Base-by-base conservation (phyloP, 2,797 vertebrate species). In the Tiaroga cobitis region DNA sequence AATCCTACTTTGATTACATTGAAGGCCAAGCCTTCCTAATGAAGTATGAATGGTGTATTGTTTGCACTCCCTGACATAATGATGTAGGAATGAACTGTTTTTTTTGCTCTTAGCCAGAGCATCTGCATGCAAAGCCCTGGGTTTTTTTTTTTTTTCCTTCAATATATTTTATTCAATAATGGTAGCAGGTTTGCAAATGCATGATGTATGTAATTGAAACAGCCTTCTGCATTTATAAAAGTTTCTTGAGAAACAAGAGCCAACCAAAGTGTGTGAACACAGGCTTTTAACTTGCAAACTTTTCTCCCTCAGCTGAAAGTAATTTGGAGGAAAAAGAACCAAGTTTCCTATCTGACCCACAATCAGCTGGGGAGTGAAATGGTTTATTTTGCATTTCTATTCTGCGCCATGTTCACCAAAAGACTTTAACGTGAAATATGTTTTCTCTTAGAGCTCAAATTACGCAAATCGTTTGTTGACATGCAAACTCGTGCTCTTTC, bases 231-330 rank as follows among this genome's bases (percentile, higher is more conserved):
- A 54, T 85, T 63, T 73, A 73, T 73, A 61, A 74, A 80, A 37
- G 70, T 75, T 72, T 81, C 18, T 78, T 70, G 80, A 67, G 59
- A 72, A 69, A 34, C 73, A 10, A 26, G 70, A 79, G 77, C 81
- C 67, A 51, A 59, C 68, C 37, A 5, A 61, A 70, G 81, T 86
- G 75, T 88, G 81, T 67, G 18, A 80, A 87, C 75, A 21, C 46
- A 70, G 46, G 32, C 63, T 87, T 87, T 70, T 77, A 67, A 80
- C 87, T 87, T 88, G 88, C 80, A 79, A 86, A 70, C 63, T 9
- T 77, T 68, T 84, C 59, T 80, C 46, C 72, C 29, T 46, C 90
- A 89, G 87, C 88, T 91, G 89, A 90, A 89, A 90, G 72, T 81
- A 88, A 85, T 90, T 90, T 87, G 69, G 43, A 65, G 61, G 56